Evolutionary conservation across 2,888 invertebrate genomes (phyloP), one percentile per base, ranked within the genome.

Genomic region (Volucella inanis): DNA sequence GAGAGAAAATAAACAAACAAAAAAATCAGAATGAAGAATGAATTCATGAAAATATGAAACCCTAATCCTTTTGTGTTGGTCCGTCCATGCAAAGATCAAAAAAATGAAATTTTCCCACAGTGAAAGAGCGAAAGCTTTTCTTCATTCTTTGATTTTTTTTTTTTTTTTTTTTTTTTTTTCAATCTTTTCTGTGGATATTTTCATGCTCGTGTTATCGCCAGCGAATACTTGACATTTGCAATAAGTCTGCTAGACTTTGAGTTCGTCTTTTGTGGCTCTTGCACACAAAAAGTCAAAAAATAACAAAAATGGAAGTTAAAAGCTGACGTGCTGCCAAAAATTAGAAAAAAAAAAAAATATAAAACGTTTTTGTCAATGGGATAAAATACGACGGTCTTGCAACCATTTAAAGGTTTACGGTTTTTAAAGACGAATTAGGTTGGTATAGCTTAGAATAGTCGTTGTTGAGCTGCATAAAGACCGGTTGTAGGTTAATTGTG

Each of bases 211-310:
- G 72, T 78, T 83, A 74, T 79, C 74, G 65, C 68, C 64, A 64
- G 64, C 79, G 79, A 83, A 79, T 61, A 64, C 68, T 83, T 83
- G 78, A 78, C 83, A 70, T 83, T 83, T 79, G 78, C 78, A 83
- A 74, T 83, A 62, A 50, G 67, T 55, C 78, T 50, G 18, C 49
- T 62, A 64, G 52, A 64, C 43, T 78, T 78, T 71, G 12, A 67
- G 43, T 52, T 68, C 15, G 1, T 18, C 15, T 61, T 41, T 55
- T 74, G 14, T 45, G 15, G 62, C 31, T 0, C 18, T 12, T 14
- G 39, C 18, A 18, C 22, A 11, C 22, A 18, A 14, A 39, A 71
- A 43, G 10, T 3, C 22, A 43, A 14, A n/a, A 45, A 41, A 59
- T 61, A 6, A 50, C 41, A 22, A 4, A 41, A 59, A 49, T 70